These are phyloP conservation scores for Nephrotoma flavescens DNA, from an alignment of 2,888 invertebrate species.

Conservation along the genomic window DNA sequence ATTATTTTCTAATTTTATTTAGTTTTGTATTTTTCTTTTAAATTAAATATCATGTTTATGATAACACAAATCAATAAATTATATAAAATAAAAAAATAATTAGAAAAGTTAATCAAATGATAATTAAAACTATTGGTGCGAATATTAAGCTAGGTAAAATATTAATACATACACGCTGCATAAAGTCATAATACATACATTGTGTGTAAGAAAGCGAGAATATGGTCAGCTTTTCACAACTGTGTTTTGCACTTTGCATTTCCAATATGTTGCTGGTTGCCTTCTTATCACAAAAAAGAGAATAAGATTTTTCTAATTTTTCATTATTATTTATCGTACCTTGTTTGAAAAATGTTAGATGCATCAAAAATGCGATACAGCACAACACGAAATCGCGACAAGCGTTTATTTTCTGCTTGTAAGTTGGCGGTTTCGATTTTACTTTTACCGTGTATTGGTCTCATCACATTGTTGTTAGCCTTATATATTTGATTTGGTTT, in stretches of 20 bases:
- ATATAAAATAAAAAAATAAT: neutral
- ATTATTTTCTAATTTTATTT: neutral
- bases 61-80: neutral
- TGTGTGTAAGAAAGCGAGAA: neutral
- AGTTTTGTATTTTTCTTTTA: neutral
- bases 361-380: neutral
- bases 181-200: no score
- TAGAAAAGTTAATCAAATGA: neutral
- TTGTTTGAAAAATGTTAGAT: neutral
- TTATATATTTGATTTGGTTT: neutral
- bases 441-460: neutral
- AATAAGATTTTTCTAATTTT: neutral
- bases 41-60: neutral
- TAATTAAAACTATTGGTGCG: neutral
- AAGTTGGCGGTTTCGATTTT: neutral
- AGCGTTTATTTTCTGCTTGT: neutral
- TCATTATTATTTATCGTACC: neutral
- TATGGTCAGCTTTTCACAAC: neutral
- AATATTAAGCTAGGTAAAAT: neutral
- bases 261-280: neutral
- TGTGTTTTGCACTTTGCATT: neutral
- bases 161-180: neutral
- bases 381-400: neutral
- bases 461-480: neutral
- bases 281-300: neutral